Evolutionary conservation across 35 echinoderm and acorn worm species (phyloP).

Genomic region (Diadema setosum): DNA sequence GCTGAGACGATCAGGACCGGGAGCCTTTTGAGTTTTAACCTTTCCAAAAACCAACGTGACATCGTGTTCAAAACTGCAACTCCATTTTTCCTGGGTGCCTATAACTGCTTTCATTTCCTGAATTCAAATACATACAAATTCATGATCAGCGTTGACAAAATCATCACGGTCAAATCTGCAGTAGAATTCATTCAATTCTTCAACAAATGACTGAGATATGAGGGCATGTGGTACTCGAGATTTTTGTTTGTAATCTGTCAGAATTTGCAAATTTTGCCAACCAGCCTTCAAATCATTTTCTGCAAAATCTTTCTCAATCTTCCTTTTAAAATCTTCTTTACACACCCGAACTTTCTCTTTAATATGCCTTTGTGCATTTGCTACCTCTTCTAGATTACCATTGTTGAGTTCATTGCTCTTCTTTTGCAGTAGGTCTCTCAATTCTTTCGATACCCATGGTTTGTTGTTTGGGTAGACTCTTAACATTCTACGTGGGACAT

Average conservation of each 20-base stretch:
- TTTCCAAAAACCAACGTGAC: too few relatives aligned
- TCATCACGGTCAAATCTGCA: background rate
- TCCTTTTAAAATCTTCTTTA: conserved; percentile 18
- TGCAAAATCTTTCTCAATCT: background rate
- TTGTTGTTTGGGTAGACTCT: conserved; percentile 30
- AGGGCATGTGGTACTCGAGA: background rate
- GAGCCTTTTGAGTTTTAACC: too few relatives aligned
- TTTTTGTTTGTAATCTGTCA: background rate
- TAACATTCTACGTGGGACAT: background rate
- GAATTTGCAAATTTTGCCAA: background rate
- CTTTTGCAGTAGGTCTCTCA: conserved; percentile 17
- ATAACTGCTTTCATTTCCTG: too few relatives aligned
- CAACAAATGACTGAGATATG: background rate
- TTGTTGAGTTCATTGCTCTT: conserved; percentile 18
- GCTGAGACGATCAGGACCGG: too few relatives aligned
- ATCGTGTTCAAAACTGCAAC: too few relatives aligned
- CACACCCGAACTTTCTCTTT: background rate
- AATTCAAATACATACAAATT: too few relatives aligned
- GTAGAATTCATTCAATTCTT: background rate
- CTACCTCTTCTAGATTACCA: too few relatives aligned
- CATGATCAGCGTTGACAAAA: too few relatives aligned
- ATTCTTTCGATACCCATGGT: conserved; percentile 48
- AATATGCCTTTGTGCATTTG: background rate
- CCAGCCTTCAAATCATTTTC: background rate
- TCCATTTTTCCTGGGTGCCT: too few relatives aligned